These are phyloP conservation scores for Vireo griseus DNA, from an alignment of 2,797 vertebrate species.

Conservation along the genomic window DNA sequence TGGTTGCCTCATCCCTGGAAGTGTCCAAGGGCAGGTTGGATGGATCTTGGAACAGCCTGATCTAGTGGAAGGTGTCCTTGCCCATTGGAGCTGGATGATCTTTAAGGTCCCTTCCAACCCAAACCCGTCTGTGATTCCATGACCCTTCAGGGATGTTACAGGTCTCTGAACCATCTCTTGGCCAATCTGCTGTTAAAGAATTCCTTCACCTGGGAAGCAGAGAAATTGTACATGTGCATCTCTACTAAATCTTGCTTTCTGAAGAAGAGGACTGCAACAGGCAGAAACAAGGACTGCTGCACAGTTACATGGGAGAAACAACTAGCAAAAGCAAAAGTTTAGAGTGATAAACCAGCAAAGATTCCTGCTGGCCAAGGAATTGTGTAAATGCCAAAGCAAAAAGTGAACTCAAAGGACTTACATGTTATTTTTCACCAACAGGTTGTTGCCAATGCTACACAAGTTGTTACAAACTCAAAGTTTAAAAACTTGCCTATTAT, in stretches of 20 bases:
- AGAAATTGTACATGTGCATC: not conserved
- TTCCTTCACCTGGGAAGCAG: not conserved
- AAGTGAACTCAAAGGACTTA: not conserved
- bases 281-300: not conserved
- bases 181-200: not conserved
- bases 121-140: not conserved
- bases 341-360: not conserved
- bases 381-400: not conserved
- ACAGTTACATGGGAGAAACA: not conserved
- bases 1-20: not conserved
- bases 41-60: not conserved
- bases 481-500: not conserved
- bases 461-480: not conserved
- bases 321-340: not conserved
- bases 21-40: not conserved
- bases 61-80: not conserved
- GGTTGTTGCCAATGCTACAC: not conserved
- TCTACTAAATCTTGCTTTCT: not conserved
- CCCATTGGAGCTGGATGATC: not conserved
- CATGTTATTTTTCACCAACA: not conserved
- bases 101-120: not conserved
- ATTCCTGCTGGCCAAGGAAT: not conserved
- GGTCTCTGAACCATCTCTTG: not conserved
- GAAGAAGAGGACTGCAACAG: not conserved
- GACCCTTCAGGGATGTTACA: not conserved